phyloP scores from a whole-genome alignment of 2,797 vertebrate genomes.

The Typhlichthys eigenmanni region DNA sequence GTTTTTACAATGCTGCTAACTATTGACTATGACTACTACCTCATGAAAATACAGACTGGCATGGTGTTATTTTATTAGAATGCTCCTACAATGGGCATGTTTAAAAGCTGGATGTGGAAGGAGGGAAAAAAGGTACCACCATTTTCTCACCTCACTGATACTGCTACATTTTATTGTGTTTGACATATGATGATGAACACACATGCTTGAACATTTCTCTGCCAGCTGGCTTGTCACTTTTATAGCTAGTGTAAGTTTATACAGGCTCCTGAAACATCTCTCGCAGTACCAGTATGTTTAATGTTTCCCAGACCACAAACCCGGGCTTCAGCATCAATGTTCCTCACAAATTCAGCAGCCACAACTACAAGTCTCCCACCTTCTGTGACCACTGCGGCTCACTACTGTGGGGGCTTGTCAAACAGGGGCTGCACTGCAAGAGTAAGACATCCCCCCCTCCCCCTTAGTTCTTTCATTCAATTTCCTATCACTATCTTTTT shows the following conservation, averaged over 20 bases:
- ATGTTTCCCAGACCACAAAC: constrained; percentile 75
- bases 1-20: not conserved
- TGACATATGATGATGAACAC: not conserved
- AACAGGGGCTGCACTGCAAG: constrained; percentile 95
- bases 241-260: not conserved
- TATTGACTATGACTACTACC: not conserved
- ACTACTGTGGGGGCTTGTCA: constrained; percentile 91
- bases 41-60: not conserved
- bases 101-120: not conserved
- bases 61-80: constrained; percentile 14
- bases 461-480: not conserved
- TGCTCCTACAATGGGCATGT: constrained; percentile 41
- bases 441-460: constrained; percentile 74
- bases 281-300: not conserved
- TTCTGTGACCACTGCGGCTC: constrained; percentile 98
- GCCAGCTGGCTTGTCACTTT: not conserved
- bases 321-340: constrained; percentile 97
- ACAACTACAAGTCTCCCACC: constrained; percentile 94
- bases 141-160: constrained; percentile 1
- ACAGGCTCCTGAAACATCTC: too few relatives aligned
- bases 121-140: constrained; percentile 12
- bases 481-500: not conserved
- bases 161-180: not conserved
- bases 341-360: constrained; percentile 91
- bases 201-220: not conserved